Conservation (phyloP, 2,888 invertebrate species). For the Salpingus planirostris region DNA sequence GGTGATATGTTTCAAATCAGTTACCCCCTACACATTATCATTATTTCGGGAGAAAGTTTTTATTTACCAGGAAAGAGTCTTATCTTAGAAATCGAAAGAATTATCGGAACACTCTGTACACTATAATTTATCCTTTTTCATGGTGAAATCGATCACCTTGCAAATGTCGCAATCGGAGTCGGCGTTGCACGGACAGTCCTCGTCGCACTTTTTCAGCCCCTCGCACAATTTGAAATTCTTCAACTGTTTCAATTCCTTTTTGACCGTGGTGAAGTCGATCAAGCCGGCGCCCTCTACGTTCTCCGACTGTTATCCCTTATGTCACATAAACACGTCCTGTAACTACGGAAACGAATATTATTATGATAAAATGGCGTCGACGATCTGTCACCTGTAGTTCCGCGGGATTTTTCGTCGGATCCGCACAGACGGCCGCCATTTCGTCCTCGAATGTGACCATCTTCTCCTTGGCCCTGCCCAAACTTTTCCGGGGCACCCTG, state of each 20-base stretch:
- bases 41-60: too few species aligned
- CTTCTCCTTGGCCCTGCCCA: slow-evolving; percentile 56
- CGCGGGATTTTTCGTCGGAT: slow-evolving; percentile 37
- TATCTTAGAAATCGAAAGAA: too few species aligned
- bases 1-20: too few species aligned
- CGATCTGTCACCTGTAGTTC: too few species aligned
- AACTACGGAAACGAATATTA: too few species aligned
- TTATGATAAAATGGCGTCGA: too few species aligned
- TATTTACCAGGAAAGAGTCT: too few species aligned
- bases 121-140: slow-evolving; percentile 39
- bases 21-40: too few species aligned
- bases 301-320: slow-evolving; percentile 39
- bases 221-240: slow-evolving; percentile 40
- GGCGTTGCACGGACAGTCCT: slow-evolving; percentile 38
- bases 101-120: slow-evolving; percentile 6
- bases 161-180: slow-evolving; percentile 41
- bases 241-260: slow-evolving; percentile 34
- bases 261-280: slow-evolving; percentile 29
- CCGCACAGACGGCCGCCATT: slow-evolving; percentile 36
- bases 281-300: slow-evolving; percentile 18
- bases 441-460: slow-evolving; percentile 79
- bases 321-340: slow-evolving; percentile 78
- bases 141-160: slow-evolving; percentile 39
- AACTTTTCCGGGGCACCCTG: slow-evolving; percentile 32
- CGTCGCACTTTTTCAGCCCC: slow-evolving; percentile 39